A percentile compares a stretch with the other conserved stretches of the same genome.
These are phyloP conservation scores for Microdon myrmicae DNA, from an alignment of 2,888 invertebrate genomes.

Conservation along the genomic window DNA sequence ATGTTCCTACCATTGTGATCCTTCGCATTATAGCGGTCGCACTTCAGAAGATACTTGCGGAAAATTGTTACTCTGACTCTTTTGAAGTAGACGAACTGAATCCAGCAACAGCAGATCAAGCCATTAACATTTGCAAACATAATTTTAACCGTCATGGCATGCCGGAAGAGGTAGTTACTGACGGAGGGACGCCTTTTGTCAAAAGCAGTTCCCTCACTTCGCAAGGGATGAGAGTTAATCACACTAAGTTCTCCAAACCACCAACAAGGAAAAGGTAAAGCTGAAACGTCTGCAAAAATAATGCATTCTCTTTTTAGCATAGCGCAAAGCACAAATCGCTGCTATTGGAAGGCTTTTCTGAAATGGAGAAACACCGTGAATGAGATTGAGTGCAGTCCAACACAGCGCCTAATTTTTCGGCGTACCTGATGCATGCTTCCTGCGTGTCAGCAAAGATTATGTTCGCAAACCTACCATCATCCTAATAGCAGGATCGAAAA, in stretches of 20 bases:
- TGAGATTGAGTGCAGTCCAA: slow-evolving; percentile 8
- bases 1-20: no score
- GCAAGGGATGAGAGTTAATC: slow-evolving; percentile 3
- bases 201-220: no score
- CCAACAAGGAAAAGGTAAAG: slow-evolving; percentile 8
- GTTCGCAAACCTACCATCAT: neutral
- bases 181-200: no score
- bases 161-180: no score
- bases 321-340: slow-evolving; percentile 2
- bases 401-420: slow-evolving; percentile 4
- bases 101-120: no score
- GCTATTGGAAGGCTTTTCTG: slow-evolving; percentile 10
- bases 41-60: no score
- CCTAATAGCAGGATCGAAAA: slow-evolving; percentile 7
- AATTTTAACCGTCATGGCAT: no score
- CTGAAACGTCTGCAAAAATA: slow-evolving; percentile 8
- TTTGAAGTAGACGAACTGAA: no score
- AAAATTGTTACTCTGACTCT: no score
- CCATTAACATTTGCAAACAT: no score
- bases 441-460: neutral
- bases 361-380: slow-evolving; percentile 9
- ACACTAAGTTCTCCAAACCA: no score
- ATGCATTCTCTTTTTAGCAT: slow-evolving; percentile 14
- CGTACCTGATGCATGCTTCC: slow-evolving; percentile 1
- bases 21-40: no score